Conservation (phyloP, 2,113 vertebrate genomes). For the Leptobrachium leishanense region DNA sequence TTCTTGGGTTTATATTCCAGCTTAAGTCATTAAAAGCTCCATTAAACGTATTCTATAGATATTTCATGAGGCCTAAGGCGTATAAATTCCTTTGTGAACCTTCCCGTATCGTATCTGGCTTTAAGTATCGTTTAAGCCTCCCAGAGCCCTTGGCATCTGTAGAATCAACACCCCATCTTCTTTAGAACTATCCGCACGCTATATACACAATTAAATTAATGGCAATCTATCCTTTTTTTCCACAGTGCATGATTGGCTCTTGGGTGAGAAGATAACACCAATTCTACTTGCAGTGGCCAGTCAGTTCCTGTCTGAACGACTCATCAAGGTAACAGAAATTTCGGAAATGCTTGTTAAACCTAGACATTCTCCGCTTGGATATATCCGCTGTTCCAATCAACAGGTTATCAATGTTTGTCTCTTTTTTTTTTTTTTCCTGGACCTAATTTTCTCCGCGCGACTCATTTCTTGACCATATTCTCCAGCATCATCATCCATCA, state of each 20-base stretch:
- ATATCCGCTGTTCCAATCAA: background rate
- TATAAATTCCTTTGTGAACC: background rate
- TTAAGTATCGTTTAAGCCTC: background rate
- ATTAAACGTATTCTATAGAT: background rate
- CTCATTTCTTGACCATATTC: background rate
- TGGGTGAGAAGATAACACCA: constrained; percentile 1
- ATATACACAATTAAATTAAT: background rate
- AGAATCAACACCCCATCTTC: background rate
- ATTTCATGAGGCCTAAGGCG: background rate
- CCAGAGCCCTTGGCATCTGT: background rate
- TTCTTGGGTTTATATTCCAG: background rate
- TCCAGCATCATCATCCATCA: background rate
- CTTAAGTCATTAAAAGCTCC: background rate
- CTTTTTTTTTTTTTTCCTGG: background rate
- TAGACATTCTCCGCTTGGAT: background rate
- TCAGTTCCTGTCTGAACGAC: constrained; percentile 18
- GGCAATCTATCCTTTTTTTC: constrained; percentile 1
- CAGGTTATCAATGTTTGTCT: background rate
- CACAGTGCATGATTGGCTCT: constrained; percentile 43
- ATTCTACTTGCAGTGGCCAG: constrained; percentile 16
- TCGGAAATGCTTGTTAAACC: background rate
- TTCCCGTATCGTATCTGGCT: background rate
- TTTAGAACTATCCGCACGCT: background rate
- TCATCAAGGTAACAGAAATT: constrained; percentile 32
- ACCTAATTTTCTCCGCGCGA: background rate